Evolutionary conservation across 37 sponge, comb jelly and placozoan genomes (phyloP), one percentile per base, ranked within the genome.

Genomic region (Corticium candelabrum): DNA sequence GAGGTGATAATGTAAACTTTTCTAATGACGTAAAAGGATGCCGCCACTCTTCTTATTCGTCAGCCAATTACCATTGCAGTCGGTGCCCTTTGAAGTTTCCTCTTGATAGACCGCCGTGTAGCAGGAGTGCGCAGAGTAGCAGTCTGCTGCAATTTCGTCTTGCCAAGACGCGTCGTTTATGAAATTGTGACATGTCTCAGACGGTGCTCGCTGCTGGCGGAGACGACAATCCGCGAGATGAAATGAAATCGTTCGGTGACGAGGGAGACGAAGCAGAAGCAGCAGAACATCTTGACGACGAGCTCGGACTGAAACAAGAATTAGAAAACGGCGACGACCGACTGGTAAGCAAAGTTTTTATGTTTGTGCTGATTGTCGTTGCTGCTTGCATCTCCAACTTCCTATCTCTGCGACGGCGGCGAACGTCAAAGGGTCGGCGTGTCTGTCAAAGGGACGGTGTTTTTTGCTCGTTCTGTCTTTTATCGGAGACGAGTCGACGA

Each of bases 151-250:
- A n/a, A n/a, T n/a, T n/a, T n/a, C n/a, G n/a, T n/a, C n/a, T n/a
- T n/a, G n/a, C n/a, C n/a, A 50, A 21, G 15, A 11, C 62, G 21
- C 11, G 62, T 50, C 62, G 62, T 27, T 21, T 50, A 50, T 50
- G 21, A 50, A n/a, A n/a, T n/a, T n/a, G 62, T 21, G 62, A 50
- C 11, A 50, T 50, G 62, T 11, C 62, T 27, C 15, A 11, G 62
- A 11, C 11, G 21, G 21, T 21, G 21, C 11, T 11, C 62, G 62
- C 62, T 50, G 62, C 21, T 27, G 62, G 11, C 21, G 15, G 11
- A 11, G 62, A 50, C 62, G 62, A 50, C 62, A 50, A 50, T 50
- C 62, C 62, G 62, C 62, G 15, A 50, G 62, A 50, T 21, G 62
- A 50, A 50, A 50, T 21, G 62, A 50, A 50, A 21, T 27, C 62